Evolutionary conservation across 1,140 invertebrate species (phyloP), one percentile per base, ranked within the genome.

Genomic region (Amyelois transitella): DNA sequence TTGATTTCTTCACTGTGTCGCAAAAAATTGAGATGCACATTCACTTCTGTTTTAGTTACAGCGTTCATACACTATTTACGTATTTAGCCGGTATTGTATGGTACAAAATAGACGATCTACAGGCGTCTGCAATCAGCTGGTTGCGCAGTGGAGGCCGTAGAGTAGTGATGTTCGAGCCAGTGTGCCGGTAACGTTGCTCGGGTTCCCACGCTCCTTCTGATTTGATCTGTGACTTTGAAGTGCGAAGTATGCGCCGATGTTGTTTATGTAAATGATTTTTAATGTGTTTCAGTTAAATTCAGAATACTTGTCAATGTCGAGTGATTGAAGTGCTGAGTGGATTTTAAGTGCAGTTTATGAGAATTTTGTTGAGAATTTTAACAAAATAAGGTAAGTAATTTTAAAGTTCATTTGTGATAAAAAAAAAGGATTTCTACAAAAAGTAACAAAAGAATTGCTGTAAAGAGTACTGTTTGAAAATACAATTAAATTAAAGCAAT

Each of bases 171-270:
- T 53, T 52, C 48, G 47, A 58, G 60, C 38, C 64, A 70, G 68
- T 70, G 55, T 55, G 57, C 64, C 68, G 62, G 57, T 47, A 67
- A 67, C 68, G 62, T 59, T 61, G 50, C 43, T 19, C 21, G 44
- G 50, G 59, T 28, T 32, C 17, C 24, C 17, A 64, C 62, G 68
- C 60, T 54, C 51, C 52, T 55, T 28, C 22, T 25, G 57, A 55
- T 14, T 38, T 20, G 22, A 12, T 22, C 28, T 28, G 22, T 54
- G 44, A 45, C 20, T 51, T 53, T 52, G 17, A 45, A 49, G 21
- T 45, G 38, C 45, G 53, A 60, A 54, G 53, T 47, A 58, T 64
- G 51, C 53, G 54, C 55, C 56, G 54, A 57, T 45, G 45, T 60
- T 50, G 56, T 54, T 28, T 53, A 64, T 64, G 57, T 56, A 32